Evolutionary conservation across 2,888 invertebrate genomes (phyloP).

Genomic region (Lacanobia wlatinum): DNA sequence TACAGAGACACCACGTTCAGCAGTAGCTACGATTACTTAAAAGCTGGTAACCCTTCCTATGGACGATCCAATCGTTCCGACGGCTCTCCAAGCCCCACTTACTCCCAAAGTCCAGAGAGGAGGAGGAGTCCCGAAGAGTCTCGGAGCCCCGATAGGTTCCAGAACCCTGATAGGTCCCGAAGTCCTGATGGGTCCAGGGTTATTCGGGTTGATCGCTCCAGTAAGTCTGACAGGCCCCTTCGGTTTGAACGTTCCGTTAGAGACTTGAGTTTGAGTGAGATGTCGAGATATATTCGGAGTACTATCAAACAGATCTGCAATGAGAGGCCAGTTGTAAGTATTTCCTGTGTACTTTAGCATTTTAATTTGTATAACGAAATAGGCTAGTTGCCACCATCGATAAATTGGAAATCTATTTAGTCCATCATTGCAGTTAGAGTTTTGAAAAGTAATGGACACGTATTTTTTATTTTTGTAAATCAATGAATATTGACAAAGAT

Average conservation of each 20-base stretch:
- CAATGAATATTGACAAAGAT: too few species aligned
- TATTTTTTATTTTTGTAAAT: too few species aligned
- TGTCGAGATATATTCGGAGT: conserved; percentile 70
- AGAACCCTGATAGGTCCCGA: neutral
- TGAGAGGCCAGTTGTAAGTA: conserved; percentile 62
- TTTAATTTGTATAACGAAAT: too few species aligned
- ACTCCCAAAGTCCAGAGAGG: neutral
- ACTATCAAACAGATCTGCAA: conserved; percentile 70
- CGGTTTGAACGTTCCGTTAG: neutral
- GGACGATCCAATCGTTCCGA: conserved; percentile 2
- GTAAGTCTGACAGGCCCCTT: neutral
- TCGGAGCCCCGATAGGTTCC: conserved; percentile 1
- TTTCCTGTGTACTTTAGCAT: too few species aligned
- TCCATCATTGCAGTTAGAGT: too few species aligned
- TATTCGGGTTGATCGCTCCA: neutral
- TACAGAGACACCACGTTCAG: conserved; percentile 41
- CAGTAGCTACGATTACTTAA: conserved; percentile 72
- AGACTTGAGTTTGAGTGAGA: conserved; percentile 69
- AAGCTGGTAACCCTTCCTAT: conserved; percentile 26
- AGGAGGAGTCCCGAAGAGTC: neutral
- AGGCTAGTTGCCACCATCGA: too few species aligned
- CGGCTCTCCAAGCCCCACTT: conserved; percentile 20
- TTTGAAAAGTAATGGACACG: too few species aligned
- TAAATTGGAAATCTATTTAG: too few species aligned
- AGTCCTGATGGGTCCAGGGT: neutral